phyloP scores from a whole-genome alignment of 1,140 invertebrate species.

The Atta cephalotes region DNA sequence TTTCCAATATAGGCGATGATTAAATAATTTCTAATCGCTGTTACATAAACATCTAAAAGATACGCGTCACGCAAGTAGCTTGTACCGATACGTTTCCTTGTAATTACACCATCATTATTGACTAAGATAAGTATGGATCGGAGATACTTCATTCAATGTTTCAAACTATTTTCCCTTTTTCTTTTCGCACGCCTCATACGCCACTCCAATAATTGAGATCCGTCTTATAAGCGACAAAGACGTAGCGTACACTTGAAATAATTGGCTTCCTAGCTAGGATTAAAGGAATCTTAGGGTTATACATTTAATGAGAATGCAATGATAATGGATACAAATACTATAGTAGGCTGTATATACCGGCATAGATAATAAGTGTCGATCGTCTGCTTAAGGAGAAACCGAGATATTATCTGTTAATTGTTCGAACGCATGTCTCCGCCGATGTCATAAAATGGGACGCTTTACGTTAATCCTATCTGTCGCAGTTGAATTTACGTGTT shows the following conservation, averaged over 20 bases:
- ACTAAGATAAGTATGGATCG: slow-evolving; percentile 2
- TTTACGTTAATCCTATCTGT: slow-evolving; percentile 34
- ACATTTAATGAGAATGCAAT: slow-evolving; percentile 68
- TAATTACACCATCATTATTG: slow-evolving; percentile 15
- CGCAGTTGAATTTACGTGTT: slow-evolving; percentile 31
- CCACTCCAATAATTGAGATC: slow-evolving; percentile 23
- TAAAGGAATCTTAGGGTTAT: slow-evolving; percentile 74
- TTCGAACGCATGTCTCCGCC: slow-evolving; percentile 10
- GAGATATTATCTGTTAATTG: slow-evolving; percentile 32
- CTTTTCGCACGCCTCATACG: background rate
- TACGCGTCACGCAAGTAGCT: slow-evolving; percentile 74
- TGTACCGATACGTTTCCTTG: slow-evolving; percentile 72
- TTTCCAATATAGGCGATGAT: slow-evolving; percentile 14
- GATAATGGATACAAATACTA: slow-evolving; percentile 71
- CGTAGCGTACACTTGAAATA: slow-evolving; percentile 66
- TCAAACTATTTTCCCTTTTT: background rate
- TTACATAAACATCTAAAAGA: slow-evolving; percentile 59
- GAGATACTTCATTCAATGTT: background rate
- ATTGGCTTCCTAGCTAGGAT: slow-evolving; percentile 79
- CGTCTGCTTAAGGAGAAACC: slow-evolving; percentile 76
- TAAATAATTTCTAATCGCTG: slow-evolving; percentile 62
- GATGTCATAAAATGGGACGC: slow-evolving; percentile 1
- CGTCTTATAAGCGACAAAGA: slow-evolving; percentile 60
- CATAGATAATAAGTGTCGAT: slow-evolving; percentile 72
- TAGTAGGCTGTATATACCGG: slow-evolving; percentile 75